Evolutionary conservation across 2,113 vertebrate genomes (phyloP).

Genomic region (Oreotragus oreotragus): DNA sequence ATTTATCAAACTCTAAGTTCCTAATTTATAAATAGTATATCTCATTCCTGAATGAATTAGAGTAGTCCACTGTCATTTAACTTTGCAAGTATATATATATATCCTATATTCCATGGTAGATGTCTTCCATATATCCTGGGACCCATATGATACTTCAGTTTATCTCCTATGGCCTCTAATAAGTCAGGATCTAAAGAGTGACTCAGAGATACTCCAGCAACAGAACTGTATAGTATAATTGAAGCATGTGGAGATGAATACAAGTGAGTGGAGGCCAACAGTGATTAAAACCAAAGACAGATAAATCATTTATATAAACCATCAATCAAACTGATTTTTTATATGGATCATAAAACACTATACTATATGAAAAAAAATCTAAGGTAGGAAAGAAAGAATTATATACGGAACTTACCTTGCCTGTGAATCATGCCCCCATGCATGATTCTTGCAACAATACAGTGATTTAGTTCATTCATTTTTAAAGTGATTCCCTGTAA

Average conservation of each 20-base stretch:
- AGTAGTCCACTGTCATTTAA: slow-evolving; percentile 22
- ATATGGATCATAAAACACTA: not conserved
- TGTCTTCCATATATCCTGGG: not conserved
- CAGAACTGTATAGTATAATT: not conserved
- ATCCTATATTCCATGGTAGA: not conserved
- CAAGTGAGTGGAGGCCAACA: not conserved
- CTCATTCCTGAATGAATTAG: not conserved
- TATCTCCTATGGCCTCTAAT: not conserved
- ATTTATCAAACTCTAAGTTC: not conserved
- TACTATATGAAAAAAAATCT: not conserved
- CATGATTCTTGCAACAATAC: slow-evolving; percentile 99
- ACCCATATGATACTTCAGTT: not conserved
- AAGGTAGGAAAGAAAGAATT: slow-evolving; percentile 28
- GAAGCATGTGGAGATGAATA: not conserved
- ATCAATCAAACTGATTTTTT: not conserved
- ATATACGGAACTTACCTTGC: slow-evolving; percentile 87
- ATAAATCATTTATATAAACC: not conserved
- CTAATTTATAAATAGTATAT: not conserved
- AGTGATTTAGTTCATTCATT: slow-evolving; percentile 98
- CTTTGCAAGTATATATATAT: not conserved
- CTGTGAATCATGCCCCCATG: slow-evolving; percentile 99
- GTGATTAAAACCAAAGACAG: not conserved
- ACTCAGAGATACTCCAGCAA: not conserved
- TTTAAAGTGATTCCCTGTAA: slow-evolving; percentile 97
- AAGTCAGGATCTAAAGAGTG: not conserved